These are phyloP conservation scores for Rotaria sp. DNA, from an alignment of 2,888 invertebrate species.

Conservation along the genomic window DNA sequence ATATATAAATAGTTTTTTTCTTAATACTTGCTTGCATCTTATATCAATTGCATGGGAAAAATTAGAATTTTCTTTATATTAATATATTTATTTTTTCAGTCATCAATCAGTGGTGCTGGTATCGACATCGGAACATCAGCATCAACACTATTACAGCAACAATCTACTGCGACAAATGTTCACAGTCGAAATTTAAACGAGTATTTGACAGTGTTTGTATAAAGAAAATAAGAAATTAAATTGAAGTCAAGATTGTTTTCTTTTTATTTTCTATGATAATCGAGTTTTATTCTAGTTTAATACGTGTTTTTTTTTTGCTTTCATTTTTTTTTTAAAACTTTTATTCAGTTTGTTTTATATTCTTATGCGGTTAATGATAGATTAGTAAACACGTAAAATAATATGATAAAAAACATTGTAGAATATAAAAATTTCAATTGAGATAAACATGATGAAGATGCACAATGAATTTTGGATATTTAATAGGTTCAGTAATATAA, in stretches of 20 bases:
- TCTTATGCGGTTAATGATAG: background rate
- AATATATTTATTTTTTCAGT: background rate
- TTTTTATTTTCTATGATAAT: background rate
- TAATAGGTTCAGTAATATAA: too few species aligned
- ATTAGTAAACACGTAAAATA: background rate
- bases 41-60: background rate
- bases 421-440: too few species aligned
- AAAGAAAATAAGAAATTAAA: background rate
- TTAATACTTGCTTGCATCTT: background rate
- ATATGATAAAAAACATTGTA: too few species aligned
- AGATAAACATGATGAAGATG: too few species aligned
- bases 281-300: background rate
- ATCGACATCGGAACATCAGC: background rate
- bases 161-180: background rate
- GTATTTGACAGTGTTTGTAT: constrained; percentile 21
- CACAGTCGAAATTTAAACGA: constrained; percentile 8
- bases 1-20: background rate
- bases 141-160: background rate
- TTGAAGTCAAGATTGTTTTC: background rate
- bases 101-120: constrained; percentile 6
- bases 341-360: background rate
- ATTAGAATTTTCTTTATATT: background rate
- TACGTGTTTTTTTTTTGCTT: background rate
- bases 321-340: background rate
- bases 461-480: too few species aligned